Evolutionary conservation across 2,888 invertebrate genomes (phyloP), one percentile per base, ranked within the genome.

Genomic region (Melinaea menophilus): DNA sequence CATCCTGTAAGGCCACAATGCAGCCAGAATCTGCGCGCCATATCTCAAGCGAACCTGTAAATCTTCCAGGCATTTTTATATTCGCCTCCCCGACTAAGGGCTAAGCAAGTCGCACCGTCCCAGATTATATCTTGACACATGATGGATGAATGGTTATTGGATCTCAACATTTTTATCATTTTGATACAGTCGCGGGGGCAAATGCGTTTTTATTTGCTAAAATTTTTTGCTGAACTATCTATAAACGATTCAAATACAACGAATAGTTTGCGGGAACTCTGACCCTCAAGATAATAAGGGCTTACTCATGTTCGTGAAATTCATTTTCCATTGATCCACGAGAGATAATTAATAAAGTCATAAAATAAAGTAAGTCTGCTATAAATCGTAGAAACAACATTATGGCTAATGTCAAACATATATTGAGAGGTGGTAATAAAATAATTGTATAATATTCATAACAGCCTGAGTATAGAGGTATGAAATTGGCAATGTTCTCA

Each of bases 131-230:
- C 93, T 92, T 92, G 94, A 94, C 93, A 91, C 91, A 90, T 94
- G 94, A 94, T 94, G 93, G 94, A 94, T 94, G 94, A 94, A 94
- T 94, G 94, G 94, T 93, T 94, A 94, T 94, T 93, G 94, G 93
- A 92, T 93, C 92, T 92, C 92, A 91, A 91, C 92, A 92, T 92
- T 92, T 92, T 91, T 91, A 91, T 91, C 91, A 90, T 91, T 90
- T 91, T 90, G 89, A 89, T 90, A 89, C 89, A 90, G 88, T 85
- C 76, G 80, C 75, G 75, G 74, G 81, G 81, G 81, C 80, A 83
- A 86, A 87, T 86, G 82, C 77, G 77, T 79, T 65, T 65, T 60
- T 65, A 59, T 76, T 76, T 74, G 69, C 67, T 70, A 66, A 67
- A 70, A 64, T 54, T 74, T 72, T 71, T 72, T 69, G 74, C 73